Evolutionary conservation across 2,888 invertebrate genomes (phyloP).

Genomic region (Phortica okadai): DNA sequence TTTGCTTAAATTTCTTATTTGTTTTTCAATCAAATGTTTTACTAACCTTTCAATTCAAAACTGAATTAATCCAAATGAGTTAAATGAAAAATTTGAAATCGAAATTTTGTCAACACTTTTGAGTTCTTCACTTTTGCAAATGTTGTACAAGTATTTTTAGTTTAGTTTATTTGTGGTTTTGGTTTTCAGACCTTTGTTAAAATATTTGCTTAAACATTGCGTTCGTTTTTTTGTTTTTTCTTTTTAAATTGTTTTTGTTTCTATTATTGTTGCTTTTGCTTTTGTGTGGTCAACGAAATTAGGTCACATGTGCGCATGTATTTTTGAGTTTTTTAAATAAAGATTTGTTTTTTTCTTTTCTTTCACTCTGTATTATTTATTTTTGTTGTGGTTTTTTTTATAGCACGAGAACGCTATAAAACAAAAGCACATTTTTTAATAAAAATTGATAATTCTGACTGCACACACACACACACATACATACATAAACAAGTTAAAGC

Average conservation of each 20-base stretch:
- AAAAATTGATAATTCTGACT: too few relatives aligned
- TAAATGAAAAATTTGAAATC: too few relatives aligned
- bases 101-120: too few relatives aligned
- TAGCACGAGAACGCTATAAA: too few relatives aligned
- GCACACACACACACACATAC: too few relatives aligned
- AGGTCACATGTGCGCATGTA: constrained; percentile 64
- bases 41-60: too few relatives aligned
- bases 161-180: constrained; percentile 23
- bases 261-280: constrained; percentile 49
- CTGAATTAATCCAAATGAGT: too few relatives aligned
- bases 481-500: too few relatives aligned
- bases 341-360: constrained; percentile 5
- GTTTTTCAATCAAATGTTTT: too few relatives aligned
- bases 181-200: not conserved
- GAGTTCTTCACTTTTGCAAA: too few relatives aligned
- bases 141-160: not conserved
- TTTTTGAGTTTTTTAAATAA: not conserved
- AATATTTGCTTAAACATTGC: constrained; percentile 43
- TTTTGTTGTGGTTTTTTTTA: not conserved
- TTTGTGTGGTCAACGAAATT: constrained; percentile 54
- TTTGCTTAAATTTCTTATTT: too few relatives aligned
- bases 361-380: not conserved
- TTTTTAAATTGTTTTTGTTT: constrained; percentile 10
- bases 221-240: constrained; percentile 34
- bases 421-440: too few relatives aligned